A percentile compares a stretch with the other conserved stretches of the same genome.
phyloP scores from a whole-genome alignment of 2,888 invertebrate species.

The Leucoma salicis region DNA sequence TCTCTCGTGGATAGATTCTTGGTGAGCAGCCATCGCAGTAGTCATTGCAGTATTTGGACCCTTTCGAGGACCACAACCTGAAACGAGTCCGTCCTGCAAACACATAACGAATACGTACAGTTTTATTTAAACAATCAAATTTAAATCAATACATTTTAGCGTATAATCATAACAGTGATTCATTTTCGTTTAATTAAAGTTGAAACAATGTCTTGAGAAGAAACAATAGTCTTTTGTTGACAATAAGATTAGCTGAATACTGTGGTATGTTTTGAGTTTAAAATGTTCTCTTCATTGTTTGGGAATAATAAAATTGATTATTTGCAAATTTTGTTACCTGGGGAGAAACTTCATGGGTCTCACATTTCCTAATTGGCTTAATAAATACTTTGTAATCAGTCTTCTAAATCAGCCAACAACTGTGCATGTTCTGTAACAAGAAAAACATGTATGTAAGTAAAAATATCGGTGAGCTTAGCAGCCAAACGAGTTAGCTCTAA shows the following conservation, averaged over 20 bases:
- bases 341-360: slow-evolving; percentile 57
- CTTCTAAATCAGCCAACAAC: slow-evolving; percentile 65
- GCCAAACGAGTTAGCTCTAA: slow-evolving; percentile 40
- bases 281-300: slow-evolving; percentile 76
- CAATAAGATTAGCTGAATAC: slow-evolving; percentile 79
- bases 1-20: slow-evolving; percentile 79
- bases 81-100: slow-evolving; percentile 67
- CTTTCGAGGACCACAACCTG: slow-evolving; percentile 58
- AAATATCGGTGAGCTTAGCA: slow-evolving; percentile 28
- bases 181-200: slow-evolving; percentile 69
- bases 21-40: slow-evolving; percentile 82
- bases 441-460: slow-evolving; percentile 37
- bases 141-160: slow-evolving; percentile 74
- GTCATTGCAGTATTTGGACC: slow-evolving; percentile 77
- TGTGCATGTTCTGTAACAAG: slow-evolving; percentile 69
- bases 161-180: slow-evolving; percentile 78
- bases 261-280: slow-evolving; percentile 76
- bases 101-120: slow-evolving; percentile 29
- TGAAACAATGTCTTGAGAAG: slow-evolving; percentile 75
- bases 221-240: slow-evolving; percentile 80
- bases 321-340: slow-evolving; percentile 50
- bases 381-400: slow-evolving; percentile 67
- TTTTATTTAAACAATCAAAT: slow-evolving; percentile 72
- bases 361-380: slow-evolving; percentile 64
- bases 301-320: slow-evolving; percentile 54